Base-by-base conservation (phyloP, 37 sponge, comb jelly and placozoan genomes). In the Mnemiopsis leidyi region DNA sequence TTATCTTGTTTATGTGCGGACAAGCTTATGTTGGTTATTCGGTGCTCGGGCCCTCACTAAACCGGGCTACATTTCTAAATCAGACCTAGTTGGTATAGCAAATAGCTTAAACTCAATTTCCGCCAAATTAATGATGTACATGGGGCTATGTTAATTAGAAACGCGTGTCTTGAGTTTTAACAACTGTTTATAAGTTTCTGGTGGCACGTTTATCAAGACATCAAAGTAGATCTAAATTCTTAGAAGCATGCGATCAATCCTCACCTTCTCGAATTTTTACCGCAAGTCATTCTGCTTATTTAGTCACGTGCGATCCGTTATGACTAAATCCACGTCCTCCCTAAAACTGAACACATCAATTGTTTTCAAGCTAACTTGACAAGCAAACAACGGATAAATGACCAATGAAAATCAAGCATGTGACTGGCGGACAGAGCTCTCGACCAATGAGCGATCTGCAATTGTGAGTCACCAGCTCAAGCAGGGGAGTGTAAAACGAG, bases 401-500 rank as follows among this genome's bases (percentile, higher is more conserved):
- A 48, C 61, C 61, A 48, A 48, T 48, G 61, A 48, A 5, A 5
- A 48, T 48, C 61, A 48, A 48, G 61, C 61, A 48, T 5, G 61
- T 48, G 61, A 13, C 13, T 13, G 13, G 9, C 9, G 5, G 61
- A 18, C 61, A 5, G 18, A 2, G 79, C 79, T 23, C 73, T 77
- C 79, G 3, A 77, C 79, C 79, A 32, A 77, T 32, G 20, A 77
- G 35, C 1, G 7, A 1, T 21, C 79, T 34, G 79, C 35, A 77
- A 34, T 77, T 34, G 35, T 28, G 61, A 48, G 36, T 34, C 79
- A 77, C 35, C 36, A 31, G 36, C 9, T 32, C 79, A 34, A 77
- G 79, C 79, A 77, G 26, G 79, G 79, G 32, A 34, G 36, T 77
- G 79, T 77, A 77, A 77, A 77, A 77, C 79, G 79, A 32, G 33